Conservation (phyloP, 2,113 vertebrate species). For the Ascaphus truei region DNA sequence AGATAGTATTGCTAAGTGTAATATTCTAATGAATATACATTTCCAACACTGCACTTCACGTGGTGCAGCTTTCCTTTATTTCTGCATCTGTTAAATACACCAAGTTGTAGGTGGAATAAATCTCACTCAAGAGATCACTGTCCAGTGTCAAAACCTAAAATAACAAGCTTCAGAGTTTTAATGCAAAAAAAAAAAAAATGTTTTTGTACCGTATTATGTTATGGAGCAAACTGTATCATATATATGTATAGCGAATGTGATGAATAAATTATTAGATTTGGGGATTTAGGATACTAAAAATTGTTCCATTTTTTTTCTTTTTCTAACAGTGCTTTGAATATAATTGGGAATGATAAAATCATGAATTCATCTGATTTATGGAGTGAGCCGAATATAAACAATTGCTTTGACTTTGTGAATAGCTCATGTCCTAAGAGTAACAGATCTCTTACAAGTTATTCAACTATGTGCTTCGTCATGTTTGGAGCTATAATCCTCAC, state of each 20-base stretch:
- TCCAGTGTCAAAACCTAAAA: too few relatives aligned
- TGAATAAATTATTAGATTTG: not conserved
- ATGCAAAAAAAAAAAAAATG: too few relatives aligned
- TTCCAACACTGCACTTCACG: too few relatives aligned
- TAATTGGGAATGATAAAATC: not conserved
- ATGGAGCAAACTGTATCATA: not conserved
- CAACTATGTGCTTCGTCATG: not conserved
- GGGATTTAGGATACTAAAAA: not conserved
- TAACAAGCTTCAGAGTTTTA: too few relatives aligned
- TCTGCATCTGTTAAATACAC: too few relatives aligned
- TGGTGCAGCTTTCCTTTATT: too few relatives aligned
- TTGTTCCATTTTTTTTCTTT: not conserved
- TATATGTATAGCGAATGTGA: not conserved
- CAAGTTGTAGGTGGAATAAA: too few relatives aligned
- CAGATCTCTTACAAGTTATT: not conserved
- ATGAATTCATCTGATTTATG: slow-evolving; percentile 17
- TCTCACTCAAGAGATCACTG: too few relatives aligned
- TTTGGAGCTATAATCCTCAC: slow-evolving; percentile 8
- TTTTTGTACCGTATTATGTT: too few relatives aligned
- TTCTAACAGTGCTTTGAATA: not conserved
- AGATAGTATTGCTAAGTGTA: too few relatives aligned
- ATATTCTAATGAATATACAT: too few relatives aligned
- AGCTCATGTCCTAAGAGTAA: slow-evolving; percentile 29
- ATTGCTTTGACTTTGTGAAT: slow-evolving; percentile 39
- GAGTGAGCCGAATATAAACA: not conserved